Evolutionary conservation across 2,113 vertebrate species (phyloP).

Genomic region (Echinops telfairi): DNA sequence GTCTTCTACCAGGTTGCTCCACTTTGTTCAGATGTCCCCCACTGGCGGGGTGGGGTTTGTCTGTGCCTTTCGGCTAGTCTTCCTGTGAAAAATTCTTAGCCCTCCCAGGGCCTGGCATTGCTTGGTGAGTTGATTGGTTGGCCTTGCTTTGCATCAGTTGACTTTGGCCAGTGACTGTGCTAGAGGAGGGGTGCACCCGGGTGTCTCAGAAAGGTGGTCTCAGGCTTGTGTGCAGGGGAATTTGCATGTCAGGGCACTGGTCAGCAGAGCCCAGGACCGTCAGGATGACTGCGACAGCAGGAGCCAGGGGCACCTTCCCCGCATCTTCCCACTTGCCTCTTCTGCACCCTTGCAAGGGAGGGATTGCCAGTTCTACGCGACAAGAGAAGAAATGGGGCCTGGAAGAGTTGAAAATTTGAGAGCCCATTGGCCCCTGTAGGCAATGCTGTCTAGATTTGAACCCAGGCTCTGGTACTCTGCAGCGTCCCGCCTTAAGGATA

Average conservation of each 20-base stretch:
- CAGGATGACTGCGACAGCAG: background rate
- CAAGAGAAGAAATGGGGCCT: background rate
- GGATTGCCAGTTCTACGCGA: background rate
- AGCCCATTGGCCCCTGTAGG: accelerated
- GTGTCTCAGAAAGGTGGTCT: background rate
- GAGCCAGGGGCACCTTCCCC: background rate
- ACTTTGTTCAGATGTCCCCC: background rate
- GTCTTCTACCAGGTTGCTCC: background rate
- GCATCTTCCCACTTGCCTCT: accelerated
- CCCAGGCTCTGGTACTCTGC: too few relatives aligned
- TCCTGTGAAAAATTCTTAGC: background rate
- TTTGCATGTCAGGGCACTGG: background rate
- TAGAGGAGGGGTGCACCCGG: background rate
- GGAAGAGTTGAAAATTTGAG: too few relatives aligned
- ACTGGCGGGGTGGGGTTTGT: background rate
- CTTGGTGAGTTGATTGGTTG: background rate
- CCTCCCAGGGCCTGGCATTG: background rate
- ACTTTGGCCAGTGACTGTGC: background rate
- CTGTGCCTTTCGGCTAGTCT: background rate
- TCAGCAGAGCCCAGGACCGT: background rate
- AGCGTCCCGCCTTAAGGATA: background rate
- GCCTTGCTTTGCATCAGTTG: background rate
- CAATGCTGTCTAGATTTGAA: too few relatives aligned
- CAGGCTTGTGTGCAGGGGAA: background rate
- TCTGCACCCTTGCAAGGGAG: background rate